Evolutionary conservation across 2,888 invertebrate species (phyloP).

Genomic region (Zeuzera pyrina): DNA sequence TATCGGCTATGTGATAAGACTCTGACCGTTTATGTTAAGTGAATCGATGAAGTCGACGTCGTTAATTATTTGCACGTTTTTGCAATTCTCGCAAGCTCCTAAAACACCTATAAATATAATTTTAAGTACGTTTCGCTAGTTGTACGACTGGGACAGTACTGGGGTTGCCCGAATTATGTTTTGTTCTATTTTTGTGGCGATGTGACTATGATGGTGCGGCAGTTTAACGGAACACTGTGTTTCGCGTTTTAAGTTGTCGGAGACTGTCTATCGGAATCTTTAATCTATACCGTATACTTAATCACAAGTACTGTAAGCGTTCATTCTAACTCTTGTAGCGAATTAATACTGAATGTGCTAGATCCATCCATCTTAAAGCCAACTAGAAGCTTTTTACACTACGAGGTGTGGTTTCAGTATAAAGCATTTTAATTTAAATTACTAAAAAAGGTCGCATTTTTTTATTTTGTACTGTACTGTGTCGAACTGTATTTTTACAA

Average conservation of each 20-base stretch:
- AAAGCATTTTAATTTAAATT: not conserved
- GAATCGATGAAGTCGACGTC: conserved; percentile 35
- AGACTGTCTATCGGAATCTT: conserved; percentile 22
- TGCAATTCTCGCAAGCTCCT: conserved; percentile 47
- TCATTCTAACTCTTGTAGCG: conserved; percentile 52
- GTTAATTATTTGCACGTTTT: conserved; percentile 61
- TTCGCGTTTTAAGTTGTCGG: conserved; percentile 14
- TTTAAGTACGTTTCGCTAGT: conserved; percentile 41
- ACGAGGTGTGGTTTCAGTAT: conserved; percentile 34
- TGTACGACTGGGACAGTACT: too few relatives aligned
- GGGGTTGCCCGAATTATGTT: conserved; percentile 2
- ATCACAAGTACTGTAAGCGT: conserved; percentile 38
- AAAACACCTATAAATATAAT: conserved; percentile 35
- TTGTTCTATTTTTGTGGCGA: too few relatives aligned
- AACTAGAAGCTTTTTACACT: conserved; percentile 34
- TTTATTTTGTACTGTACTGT: too few relatives aligned
- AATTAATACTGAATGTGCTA: conserved; percentile 57
- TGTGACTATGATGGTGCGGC: too few relatives aligned
- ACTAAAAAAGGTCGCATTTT: too few relatives aligned
- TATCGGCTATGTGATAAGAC: conserved; percentile 41
- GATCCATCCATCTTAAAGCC: conserved; percentile 52
- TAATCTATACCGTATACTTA: conserved; percentile 37
- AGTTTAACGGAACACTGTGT: too few relatives aligned
- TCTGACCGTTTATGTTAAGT: conserved; percentile 37
- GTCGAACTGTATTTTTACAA: too few relatives aligned